phyloP scores from a whole-genome alignment of 2,888 invertebrate species.

The Acanthosepion pharaonis region DNA sequence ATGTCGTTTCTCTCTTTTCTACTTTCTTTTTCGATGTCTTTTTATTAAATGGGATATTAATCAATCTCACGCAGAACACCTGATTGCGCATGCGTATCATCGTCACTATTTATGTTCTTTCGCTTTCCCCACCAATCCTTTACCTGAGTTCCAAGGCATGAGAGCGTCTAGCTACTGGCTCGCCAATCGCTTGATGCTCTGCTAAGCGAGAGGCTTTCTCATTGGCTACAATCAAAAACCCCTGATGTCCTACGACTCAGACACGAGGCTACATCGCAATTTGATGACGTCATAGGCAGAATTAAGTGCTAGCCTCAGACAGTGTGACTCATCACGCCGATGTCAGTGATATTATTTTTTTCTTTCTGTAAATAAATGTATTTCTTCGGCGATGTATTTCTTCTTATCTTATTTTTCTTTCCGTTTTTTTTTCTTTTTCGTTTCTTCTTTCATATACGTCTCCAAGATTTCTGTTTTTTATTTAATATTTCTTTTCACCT shows the following conservation, averaged over 20 bases:
- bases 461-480: too few species aligned
- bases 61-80: background rate
- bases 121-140: background rate
- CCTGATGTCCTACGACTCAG: background rate
- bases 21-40: background rate
- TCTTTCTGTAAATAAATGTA: background rate
- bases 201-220: background rate
- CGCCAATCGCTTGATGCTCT: background rate
- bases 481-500: too few species aligned
- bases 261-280: background rate
- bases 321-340: background rate
- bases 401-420: too few species aligned
- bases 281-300: background rate
- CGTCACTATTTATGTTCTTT: background rate
- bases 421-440: too few species aligned
- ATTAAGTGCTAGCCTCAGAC: background rate
- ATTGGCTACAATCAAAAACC: conserved; percentile 2
- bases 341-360: background rate
- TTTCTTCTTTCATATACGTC: too few species aligned
- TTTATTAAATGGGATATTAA: background rate
- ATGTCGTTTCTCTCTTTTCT: background rate
- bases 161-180: background rate
- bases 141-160: background rate
- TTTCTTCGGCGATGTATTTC: background rate
- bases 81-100: background rate